Conservation (phyloP, 35 echinoderm and acorn worm genomes). For the Hemicentrotus pulcherrimus region DNA sequence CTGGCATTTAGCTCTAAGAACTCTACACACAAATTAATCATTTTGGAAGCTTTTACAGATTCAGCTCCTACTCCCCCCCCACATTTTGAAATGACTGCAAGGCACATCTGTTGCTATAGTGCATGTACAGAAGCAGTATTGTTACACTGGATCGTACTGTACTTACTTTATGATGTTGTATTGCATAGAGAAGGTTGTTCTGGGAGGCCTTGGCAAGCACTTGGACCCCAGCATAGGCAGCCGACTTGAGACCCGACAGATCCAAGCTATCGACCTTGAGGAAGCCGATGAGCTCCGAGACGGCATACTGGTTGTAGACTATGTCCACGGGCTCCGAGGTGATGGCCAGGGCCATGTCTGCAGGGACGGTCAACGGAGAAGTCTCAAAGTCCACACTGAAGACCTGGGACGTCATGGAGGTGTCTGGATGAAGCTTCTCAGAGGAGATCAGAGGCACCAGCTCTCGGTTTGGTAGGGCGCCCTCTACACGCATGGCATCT, state of each 20-base stretch:
- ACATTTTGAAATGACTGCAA: too few species aligned
- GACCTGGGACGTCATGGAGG: slow-evolving; percentile 59
- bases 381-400: slow-evolving; percentile 91
- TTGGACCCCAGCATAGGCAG: slow-evolving; percentile 67
- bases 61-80: too few species aligned
- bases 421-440: slow-evolving; percentile 65
- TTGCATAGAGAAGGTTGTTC: slow-evolving; percentile 70
- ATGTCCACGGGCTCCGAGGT: slow-evolving; percentile 91
- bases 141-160: background rate
- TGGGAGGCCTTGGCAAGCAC: slow-evolving; percentile 79
- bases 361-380: slow-evolving; percentile 69
- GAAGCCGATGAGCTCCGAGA: slow-evolving; percentile 91
- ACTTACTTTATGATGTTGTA: slow-evolving; percentile 89
- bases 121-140: too few species aligned
- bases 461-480: slow-evolving; percentile 62
- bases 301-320: slow-evolving; percentile 90
- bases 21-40: too few species aligned
- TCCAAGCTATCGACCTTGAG: slow-evolving; percentile 91
- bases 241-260: slow-evolving; percentile 81
- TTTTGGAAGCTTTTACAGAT: too few species aligned
- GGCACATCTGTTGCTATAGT: too few species aligned
- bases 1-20: too few species aligned
- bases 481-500: slow-evolving; percentile 73
- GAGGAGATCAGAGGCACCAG: slow-evolving; percentile 79
- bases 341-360: slow-evolving; percentile 80